These are phyloP conservation scores for Xiphorhynchus elegans DNA, from an alignment of 2,113 vertebrate genomes.

Conservation along the genomic window DNA sequence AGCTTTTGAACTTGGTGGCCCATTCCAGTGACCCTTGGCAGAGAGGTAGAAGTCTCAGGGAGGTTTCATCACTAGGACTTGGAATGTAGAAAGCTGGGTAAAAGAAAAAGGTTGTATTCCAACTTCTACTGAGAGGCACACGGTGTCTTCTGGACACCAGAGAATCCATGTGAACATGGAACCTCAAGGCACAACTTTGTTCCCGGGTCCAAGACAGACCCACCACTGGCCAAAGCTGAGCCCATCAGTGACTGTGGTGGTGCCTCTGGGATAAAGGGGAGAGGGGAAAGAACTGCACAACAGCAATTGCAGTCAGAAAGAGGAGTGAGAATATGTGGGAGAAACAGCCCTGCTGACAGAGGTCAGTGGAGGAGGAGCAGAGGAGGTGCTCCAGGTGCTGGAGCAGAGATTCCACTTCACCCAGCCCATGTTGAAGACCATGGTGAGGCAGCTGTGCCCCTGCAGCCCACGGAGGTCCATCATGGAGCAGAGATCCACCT, in stretches of 20 bases:
- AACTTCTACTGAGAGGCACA: fast-evolving
- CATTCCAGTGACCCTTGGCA: not conserved
- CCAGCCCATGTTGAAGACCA: not conserved
- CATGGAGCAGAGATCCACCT: not conserved
- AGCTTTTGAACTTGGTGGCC: not conserved
- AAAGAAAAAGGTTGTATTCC: not conserved
- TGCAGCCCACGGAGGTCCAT: not conserved
- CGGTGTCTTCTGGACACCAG: not conserved
- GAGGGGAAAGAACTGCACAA: not conserved
- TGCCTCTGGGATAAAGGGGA: not conserved
- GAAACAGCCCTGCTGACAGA: not conserved
- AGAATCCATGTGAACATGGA: fast-evolving
- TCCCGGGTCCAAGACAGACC: not conserved
- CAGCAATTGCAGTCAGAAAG: not conserved
- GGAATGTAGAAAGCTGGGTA: not conserved
- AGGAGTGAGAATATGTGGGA: not conserved
- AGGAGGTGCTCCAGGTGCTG: not conserved
- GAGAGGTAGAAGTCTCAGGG: not conserved
- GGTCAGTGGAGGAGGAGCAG: not conserved
- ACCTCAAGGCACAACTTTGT: not conserved
- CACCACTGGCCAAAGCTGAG: not conserved
- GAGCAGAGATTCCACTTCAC: not conserved
- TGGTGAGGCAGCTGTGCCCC: not conserved
- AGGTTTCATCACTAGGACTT: not conserved
- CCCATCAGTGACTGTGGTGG: not conserved